Percentiles rank a stretch among this genome's conserved stretches.
Conservation (phyloP, 2,888 invertebrate genomes). For the Ichneumon xanthorius region DNA sequence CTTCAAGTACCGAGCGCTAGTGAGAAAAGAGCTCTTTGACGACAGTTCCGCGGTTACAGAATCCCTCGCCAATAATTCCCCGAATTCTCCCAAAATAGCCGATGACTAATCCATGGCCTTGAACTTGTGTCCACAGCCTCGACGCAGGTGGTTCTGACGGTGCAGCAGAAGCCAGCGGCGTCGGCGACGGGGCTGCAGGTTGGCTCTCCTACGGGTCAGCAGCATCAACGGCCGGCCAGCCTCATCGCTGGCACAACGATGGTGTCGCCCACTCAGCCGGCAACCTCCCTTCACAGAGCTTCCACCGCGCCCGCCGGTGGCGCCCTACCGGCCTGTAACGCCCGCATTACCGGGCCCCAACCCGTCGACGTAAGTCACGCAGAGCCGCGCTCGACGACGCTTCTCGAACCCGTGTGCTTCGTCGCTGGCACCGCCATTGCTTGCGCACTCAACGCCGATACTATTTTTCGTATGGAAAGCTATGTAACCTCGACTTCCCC, state of each 20-base stretch:
- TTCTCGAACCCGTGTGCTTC: constrained; percentile 32
- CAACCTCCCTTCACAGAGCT: constrained; percentile 83
- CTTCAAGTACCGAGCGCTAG: too few species aligned
- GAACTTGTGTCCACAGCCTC: constrained; percentile 86
- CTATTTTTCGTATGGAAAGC: constrained; percentile 10
- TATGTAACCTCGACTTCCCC: constrained; percentile 1
- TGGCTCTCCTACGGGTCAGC: constrained; percentile 84
- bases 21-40: neutral
- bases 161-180: constrained; percentile 86
- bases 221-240: constrained; percentile 84
- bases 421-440: constrained; percentile 17
- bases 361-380: constrained; percentile 93
- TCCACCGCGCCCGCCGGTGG: constrained; percentile 84
- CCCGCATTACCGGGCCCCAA: constrained; percentile 93
- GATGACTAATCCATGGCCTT: constrained; percentile 75
- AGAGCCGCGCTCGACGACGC: neutral
- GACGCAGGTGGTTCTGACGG: constrained; percentile 89
- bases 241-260: constrained; percentile 81
- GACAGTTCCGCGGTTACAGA: neutral
- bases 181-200: constrained; percentile 77
- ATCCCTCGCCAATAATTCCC: neutral
- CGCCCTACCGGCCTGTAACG: constrained; percentile 86
- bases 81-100: constrained; percentile 68
- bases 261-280: constrained; percentile 80
- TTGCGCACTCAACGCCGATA: constrained; percentile 10